phyloP scores from a whole-genome alignment of 2,888 invertebrate species.

The Oligia strigilis region DNA sequence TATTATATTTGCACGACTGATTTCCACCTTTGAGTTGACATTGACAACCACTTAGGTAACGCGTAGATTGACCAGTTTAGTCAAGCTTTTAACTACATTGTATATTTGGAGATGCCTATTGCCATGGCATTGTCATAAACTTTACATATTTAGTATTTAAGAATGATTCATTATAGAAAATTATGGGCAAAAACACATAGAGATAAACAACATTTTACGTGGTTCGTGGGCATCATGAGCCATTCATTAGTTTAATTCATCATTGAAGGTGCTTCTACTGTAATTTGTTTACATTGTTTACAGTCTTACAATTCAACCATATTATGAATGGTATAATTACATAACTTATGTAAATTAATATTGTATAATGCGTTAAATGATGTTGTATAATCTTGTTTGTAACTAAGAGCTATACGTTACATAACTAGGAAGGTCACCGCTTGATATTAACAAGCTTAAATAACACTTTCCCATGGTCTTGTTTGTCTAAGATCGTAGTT shows the following conservation, averaged over 20 bases:
- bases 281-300: conserved; percentile 17
- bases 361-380: conserved; percentile 42
- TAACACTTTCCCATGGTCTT: neutral
- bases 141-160: conserved; percentile 15
- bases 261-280: neutral
- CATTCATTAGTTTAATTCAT: neutral
- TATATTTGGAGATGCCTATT: neutral
- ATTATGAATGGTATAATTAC: conserved; percentile 13
- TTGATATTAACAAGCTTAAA: conserved; percentile 7
- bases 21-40: conserved; percentile 35
- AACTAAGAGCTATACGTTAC: conserved; percentile 13
- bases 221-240: neutral
- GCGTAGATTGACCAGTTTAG: conserved; percentile 27
- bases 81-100: conserved; percentile 13
- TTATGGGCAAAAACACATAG: neutral
- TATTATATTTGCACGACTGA: conserved; percentile 15
- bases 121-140: conserved; percentile 6
- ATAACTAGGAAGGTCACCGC: conserved; percentile 29
- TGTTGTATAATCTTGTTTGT: conserved; percentile 40
- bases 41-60: conserved; percentile 31
- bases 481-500: neutral
- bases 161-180: conserved; percentile 11
- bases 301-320: conserved; percentile 5
- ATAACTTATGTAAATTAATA: conserved; percentile 45
- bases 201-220: neutral